A percentile compares a stretch with the other conserved stretches of the same genome.
phyloP scores from a whole-genome alignment of 2,888 invertebrate genomes.

The Stenodema calcarata region DNA sequence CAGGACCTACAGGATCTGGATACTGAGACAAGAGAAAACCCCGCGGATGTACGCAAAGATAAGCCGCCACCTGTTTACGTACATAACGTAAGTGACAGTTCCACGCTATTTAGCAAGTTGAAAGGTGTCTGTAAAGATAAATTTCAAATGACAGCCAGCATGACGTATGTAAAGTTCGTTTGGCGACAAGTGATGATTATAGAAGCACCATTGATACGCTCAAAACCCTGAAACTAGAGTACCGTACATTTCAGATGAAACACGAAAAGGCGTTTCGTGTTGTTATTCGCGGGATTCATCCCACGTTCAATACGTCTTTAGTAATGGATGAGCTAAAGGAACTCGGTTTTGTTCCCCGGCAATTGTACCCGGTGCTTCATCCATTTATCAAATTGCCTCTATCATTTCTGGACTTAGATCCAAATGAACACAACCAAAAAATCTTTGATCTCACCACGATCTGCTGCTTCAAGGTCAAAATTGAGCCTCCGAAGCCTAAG shows the following conservation, averaged over 20 bases:
- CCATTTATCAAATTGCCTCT: neutral
- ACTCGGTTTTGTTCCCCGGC: neutral
- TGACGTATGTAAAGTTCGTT: neutral
- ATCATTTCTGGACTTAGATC: neutral
- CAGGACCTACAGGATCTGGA: neutral
- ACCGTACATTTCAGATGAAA: neutral
- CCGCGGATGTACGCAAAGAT: too few relatives aligned
- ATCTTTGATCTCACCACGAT: neutral
- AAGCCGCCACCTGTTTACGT: neutral
- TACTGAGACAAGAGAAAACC: neutral
- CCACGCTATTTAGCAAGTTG: neutral
- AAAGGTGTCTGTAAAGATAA: slow-evolving; percentile 7
- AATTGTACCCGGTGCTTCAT: neutral
- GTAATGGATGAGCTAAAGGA: neutral
- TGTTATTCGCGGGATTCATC: too few relatives aligned
- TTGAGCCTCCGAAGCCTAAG: neutral
- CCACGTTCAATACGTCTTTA: neutral
- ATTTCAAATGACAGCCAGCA: neutral
- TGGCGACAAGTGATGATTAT: neutral
- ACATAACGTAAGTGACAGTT: neutral
- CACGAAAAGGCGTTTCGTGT: too few relatives aligned
- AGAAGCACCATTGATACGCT: neutral
- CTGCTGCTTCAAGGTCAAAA: too few relatives aligned
- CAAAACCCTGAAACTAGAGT: neutral
- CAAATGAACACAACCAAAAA: neutral